phyloP scores from a whole-genome alignment of 2,797 vertebrate species.

The Streptopelia turtur region DNA sequence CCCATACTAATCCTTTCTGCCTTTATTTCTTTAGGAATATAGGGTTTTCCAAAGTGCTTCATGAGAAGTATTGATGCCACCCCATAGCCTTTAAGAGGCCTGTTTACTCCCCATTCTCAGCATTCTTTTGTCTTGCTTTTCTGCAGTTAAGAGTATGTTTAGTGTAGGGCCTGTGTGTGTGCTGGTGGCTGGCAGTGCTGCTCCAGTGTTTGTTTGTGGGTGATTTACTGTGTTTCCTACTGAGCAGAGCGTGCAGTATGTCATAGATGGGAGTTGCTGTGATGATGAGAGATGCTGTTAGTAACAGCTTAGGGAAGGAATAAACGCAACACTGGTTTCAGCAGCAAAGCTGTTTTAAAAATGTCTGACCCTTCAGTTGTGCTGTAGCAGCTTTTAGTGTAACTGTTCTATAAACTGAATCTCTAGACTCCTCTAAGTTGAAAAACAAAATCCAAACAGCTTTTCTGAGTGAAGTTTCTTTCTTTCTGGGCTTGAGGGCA shows the following conservation, averaged over 20 bases:
- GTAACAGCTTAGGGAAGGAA: background rate
- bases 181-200: background rate
- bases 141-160: background rate
- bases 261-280: background rate
- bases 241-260: background rate
- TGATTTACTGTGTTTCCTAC: background rate
- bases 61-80: background rate
- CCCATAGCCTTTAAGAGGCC: background rate
- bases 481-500: background rate
- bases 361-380: background rate
- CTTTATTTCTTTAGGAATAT: background rate
- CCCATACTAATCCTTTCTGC: background rate
- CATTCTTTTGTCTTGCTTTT: background rate
- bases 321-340: background rate
- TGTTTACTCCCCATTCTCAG: background rate
- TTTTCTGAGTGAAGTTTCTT: background rate
- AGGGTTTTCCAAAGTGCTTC: background rate
- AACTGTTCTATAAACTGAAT: background rate
- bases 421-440: background rate
- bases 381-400: background rate
- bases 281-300: background rate
- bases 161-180: background rate
- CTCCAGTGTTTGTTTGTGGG: fast-evolving
- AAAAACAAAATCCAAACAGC: background rate
- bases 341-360: background rate